Evolutionary conservation across 1,140 invertebrate species (phyloP).

Genomic region (Tribolium madens): DNA sequence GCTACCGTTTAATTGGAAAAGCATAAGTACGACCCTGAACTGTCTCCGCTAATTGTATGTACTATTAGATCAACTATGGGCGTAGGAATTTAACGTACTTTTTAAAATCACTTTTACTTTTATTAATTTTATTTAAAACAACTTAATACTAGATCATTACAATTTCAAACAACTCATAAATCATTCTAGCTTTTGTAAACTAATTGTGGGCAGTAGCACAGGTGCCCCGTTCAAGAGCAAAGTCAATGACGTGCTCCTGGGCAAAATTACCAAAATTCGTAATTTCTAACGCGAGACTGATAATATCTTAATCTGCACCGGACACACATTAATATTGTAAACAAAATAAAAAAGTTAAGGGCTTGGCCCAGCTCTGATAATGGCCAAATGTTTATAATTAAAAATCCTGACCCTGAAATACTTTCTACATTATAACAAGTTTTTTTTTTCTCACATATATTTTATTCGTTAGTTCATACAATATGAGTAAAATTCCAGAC

Average conservation of each 20-base stretch:
- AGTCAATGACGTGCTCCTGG: constrained; percentile 25
- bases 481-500: constrained; percentile 8
- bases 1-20: background rate
- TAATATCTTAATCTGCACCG: constrained; percentile 26
- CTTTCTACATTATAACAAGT: constrained; percentile 36
- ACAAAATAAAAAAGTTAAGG: constrained; percentile 27
- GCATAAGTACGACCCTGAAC: constrained; percentile 24
- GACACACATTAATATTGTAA: constrained; percentile 4
- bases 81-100: constrained; percentile 17
- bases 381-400: constrained; percentile 13
- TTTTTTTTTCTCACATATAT: constrained; percentile 20
- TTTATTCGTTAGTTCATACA: constrained; percentile 3
- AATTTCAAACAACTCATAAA: constrained; percentile 10
- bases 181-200: constrained; percentile 1
- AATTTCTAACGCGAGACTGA: constrained; percentile 2
- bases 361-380: constrained; percentile 15
- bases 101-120: constrained; percentile 29
- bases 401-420: constrained; percentile 40
- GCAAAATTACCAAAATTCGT: constrained; percentile 11
- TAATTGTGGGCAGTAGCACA: constrained; percentile 7
- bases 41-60: constrained; percentile 23
- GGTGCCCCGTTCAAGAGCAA: constrained; percentile 1
- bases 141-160: background rate
- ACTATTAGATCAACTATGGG: constrained; percentile 24
- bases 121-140: background rate